phyloP scores from a whole-genome alignment of 1,140 invertebrate genomes.

The Leptinotarsa undecemlineata region DNA sequence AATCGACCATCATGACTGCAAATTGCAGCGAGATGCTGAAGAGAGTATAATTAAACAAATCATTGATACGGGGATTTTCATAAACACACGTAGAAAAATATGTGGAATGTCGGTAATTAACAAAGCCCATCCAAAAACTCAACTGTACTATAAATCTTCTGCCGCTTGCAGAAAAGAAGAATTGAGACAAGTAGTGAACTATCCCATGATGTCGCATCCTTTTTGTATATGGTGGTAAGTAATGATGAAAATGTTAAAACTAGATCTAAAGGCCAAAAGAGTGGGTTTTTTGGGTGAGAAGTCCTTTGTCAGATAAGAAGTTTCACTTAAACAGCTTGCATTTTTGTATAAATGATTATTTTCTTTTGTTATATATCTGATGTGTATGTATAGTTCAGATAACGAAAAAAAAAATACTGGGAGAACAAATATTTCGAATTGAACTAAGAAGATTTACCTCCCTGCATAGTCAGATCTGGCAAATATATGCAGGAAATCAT shows the following conservation, averaged over 20 bases:
- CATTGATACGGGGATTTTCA: conserved; percentile 39
- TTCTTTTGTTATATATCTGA: too few relatives aligned
- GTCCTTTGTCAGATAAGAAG: too few relatives aligned
- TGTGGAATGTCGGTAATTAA: conserved; percentile 31
- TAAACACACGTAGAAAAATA: conserved; percentile 31
- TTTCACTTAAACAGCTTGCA: too few relatives aligned
- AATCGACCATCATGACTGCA: conserved; percentile 6
- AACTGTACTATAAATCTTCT: conserved; percentile 33
- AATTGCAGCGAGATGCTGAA: background rate
- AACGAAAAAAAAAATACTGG: too few relatives aligned
- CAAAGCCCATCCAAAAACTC: conserved; percentile 32
- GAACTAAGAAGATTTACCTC: too few relatives aligned
- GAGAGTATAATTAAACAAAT: conserved; percentile 14
- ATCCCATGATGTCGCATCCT: conserved; percentile 34
- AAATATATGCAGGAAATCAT: too few relatives aligned
- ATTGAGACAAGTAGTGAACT: conserved; percentile 26
- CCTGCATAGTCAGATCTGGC: too few relatives aligned
- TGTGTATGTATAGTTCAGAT: too few relatives aligned
- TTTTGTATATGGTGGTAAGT: conserved; percentile 32
- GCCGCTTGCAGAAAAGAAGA: conserved; percentile 36
- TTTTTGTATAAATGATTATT: too few relatives aligned
- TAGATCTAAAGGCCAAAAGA: background rate
- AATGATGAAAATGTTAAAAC: background rate
- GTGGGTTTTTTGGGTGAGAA: too few relatives aligned
- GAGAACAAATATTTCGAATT: too few relatives aligned